These are phyloP conservation scores for Mohoua ochrocephala DNA, from an alignment of 2,113 vertebrate species.

Conservation along the genomic window DNA sequence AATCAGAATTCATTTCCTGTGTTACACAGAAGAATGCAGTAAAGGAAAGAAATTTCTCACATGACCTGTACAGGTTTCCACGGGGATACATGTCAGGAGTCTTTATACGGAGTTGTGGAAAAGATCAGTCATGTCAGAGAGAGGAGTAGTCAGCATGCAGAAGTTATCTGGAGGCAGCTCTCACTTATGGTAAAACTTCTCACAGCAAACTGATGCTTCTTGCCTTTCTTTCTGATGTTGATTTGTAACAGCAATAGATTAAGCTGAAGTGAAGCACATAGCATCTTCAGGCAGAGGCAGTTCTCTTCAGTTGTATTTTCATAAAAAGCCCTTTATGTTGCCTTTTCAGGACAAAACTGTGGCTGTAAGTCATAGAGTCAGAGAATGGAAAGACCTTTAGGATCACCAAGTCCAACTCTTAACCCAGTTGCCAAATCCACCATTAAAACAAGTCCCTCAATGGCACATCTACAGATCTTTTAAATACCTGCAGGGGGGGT, in stretches of 20 bases:
- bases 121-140: not conserved
- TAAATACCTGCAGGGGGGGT: no score
- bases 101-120: not conserved
- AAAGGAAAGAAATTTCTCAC: not conserved
- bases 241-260: not conserved
- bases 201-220: not conserved
- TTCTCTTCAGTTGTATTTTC: not conserved
- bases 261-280: not conserved
- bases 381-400: not conserved
- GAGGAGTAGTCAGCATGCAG: not conserved
- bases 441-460: not conserved
- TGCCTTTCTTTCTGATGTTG: not conserved
- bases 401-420: not conserved
- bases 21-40: not conserved
- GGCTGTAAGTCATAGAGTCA: not conserved
- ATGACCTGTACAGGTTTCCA: not conserved
- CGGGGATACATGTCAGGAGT: not conserved
- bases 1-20: not conserved
- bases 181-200: not conserved
- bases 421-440: not conserved
- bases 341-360: not conserved
- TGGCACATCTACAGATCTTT: not conserved
- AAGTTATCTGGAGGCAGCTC: not conserved
- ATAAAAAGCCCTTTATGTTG: not conserved
- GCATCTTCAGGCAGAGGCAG: not conserved